phyloP scores from a whole-genome alignment of 2,113 vertebrate species.

The Chascanopsetta lugubris region DNA sequence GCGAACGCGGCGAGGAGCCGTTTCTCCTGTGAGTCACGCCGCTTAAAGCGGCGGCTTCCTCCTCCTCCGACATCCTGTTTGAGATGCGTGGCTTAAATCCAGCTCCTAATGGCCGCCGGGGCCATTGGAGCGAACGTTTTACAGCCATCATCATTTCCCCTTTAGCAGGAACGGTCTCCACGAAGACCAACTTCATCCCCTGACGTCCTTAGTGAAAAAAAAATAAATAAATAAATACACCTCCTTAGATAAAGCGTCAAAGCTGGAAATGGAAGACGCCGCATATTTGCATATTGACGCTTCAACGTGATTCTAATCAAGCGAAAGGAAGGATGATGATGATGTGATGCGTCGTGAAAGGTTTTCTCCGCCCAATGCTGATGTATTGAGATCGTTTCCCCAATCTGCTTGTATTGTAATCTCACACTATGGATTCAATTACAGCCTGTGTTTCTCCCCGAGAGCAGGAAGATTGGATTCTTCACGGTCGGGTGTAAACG shows the following conservation, averaged over 20 bases:
- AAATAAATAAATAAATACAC: too few species aligned
- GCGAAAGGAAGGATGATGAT: neutral
- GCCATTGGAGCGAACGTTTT: constrained; percentile 29
- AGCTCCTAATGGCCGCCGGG: constrained; percentile 35
- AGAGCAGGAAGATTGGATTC: constrained; percentile 3
- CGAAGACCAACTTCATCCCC: neutral
- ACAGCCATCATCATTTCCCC: constrained; percentile 37
- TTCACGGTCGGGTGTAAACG: neutral
- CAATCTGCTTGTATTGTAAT: neutral
- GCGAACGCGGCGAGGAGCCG: neutral
- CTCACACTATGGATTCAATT: constrained; percentile 2
- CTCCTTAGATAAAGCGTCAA: too few species aligned
- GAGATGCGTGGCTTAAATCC: constrained; percentile 40
- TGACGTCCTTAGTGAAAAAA: neutral
- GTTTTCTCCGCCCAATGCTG: neutral
- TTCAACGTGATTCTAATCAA: neutral
- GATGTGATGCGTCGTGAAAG: constrained; percentile 3
- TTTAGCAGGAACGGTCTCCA: constrained; percentile 33
- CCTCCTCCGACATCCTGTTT: constrained; percentile 29
- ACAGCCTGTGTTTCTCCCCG: neutral
- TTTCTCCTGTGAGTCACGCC: constrained; percentile 23
- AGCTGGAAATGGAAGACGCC: too few species aligned
- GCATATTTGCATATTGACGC: neutral
- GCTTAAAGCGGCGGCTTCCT: constrained; percentile 12
- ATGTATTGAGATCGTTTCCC: constrained; percentile 12